phyloP scores from a whole-genome alignment of 2,797 vertebrate species.

The Chaetophractus vellerosus region DNA sequence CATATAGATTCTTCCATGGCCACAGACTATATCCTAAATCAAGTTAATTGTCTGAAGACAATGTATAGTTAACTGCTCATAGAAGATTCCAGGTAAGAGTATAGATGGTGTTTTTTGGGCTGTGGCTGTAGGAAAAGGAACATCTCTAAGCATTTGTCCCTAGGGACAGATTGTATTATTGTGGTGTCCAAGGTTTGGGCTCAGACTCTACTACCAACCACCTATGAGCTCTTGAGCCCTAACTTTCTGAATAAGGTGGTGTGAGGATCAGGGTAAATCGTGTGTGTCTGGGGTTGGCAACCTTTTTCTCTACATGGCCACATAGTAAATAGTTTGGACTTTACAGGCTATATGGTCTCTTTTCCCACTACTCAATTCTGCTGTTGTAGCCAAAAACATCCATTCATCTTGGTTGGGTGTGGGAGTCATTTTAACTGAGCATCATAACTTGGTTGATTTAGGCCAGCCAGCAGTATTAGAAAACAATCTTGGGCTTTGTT shows the following conservation, averaged over 20 bases:
- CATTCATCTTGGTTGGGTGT: constrained; percentile 38
- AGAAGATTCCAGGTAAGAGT: not conserved
- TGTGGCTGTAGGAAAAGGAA: not conserved
- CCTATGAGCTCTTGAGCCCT: not conserved
- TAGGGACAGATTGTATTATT: not conserved
- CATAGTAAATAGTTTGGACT: not conserved
- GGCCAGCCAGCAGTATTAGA: constrained; percentile 78
- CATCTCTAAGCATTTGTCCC: not conserved
- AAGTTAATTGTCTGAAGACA: not conserved
- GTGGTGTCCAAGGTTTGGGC: not conserved
- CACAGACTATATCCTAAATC: not conserved
- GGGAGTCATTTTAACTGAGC: constrained; percentile 59
- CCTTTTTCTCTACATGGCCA: not conserved
- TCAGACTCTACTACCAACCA: not conserved
- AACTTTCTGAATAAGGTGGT: not conserved
- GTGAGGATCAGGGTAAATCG: not conserved
- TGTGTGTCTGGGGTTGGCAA: not conserved
- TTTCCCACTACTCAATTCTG: not conserved
- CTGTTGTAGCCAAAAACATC: not conserved
- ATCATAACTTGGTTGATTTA: constrained; percentile 76
- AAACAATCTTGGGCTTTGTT: constrained; percentile 87
- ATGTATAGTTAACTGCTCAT: not conserved
- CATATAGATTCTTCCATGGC: not conserved
- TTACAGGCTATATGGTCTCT: not conserved
- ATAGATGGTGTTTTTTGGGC: not conserved